phyloP scores from a whole-genome alignment of 2,797 vertebrate species.

The Capromys pilorides region DNA sequence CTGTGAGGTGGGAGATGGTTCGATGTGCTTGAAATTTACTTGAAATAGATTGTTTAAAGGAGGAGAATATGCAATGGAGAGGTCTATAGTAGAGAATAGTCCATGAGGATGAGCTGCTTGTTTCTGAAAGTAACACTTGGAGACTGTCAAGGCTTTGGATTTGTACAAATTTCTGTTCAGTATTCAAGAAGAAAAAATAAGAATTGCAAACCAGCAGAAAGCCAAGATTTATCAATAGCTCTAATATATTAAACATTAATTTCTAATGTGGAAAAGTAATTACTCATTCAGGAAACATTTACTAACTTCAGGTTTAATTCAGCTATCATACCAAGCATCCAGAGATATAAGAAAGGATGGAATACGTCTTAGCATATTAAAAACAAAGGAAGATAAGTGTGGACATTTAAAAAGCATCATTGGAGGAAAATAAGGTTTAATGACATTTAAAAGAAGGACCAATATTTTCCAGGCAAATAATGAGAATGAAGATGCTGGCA shows the following conservation, averaged over 20 bases:
- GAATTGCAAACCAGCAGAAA: background rate
- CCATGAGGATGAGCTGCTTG: slow-evolving; percentile 60
- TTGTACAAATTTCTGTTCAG: slow-evolving; percentile 35
- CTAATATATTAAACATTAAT: background rate
- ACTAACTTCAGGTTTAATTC: background rate
- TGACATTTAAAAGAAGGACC: slow-evolving; percentile 2
- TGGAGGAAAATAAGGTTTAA: background rate
- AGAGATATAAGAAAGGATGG: background rate
- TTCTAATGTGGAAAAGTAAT: background rate
- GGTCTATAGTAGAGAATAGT: slow-evolving; percentile 39
- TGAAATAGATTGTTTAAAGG: slow-evolving; percentile 62
- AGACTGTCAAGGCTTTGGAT: background rate
- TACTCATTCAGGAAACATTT: background rate
- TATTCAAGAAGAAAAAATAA: background rate
- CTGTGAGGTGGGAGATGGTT: slow-evolving; percentile 48
- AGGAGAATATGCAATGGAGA: slow-evolving; percentile 52
- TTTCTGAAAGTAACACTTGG: slow-evolving; percentile 61
- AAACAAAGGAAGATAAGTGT: background rate
- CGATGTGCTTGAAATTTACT: slow-evolving; percentile 61
- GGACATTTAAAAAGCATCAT: background rate
- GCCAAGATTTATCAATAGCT: background rate
- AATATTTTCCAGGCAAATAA: background rate
- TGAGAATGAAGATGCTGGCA: background rate
- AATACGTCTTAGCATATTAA: background rate
- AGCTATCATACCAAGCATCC: background rate